Evolutionary conservation across 30 jellyfish, hydroid and myxozoan species (phyloP).

Genomic region (Haliclystus octoradiatus): DNA sequence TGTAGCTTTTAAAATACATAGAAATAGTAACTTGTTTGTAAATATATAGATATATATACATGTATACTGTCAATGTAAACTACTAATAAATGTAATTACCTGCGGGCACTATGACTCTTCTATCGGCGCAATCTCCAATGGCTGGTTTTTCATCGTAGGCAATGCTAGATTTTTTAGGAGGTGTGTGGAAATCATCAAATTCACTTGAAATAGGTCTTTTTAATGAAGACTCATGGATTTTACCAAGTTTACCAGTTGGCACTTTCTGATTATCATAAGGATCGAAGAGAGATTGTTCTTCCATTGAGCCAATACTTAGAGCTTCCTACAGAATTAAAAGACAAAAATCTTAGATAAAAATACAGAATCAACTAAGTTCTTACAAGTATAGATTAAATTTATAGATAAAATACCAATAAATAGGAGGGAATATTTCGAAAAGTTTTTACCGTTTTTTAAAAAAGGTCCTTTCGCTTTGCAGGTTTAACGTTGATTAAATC

Average conservation of each 20-base stretch:
- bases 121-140: conserved; percentile 47
- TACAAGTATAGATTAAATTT: too few species aligned
- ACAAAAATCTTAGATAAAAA: not conserved
- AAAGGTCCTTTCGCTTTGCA: too few species aligned
- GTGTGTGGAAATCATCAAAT: conserved; percentile 93
- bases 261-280: conserved; percentile 96
- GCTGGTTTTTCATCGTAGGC: conserved; percentile 22
- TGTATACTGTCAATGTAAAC: too few species aligned
- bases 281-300: conserved; percentile 86
- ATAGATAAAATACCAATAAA: too few species aligned
- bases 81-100: too few species aligned
- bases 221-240: conserved; percentile 15
- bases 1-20: too few species aligned
- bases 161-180: conserved; percentile 55
- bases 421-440: too few species aligned
- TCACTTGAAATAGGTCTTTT: conserved; percentile 77
- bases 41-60: too few species aligned
- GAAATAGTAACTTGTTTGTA: too few species aligned
- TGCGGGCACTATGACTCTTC: conserved; percentile 97
- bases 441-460: too few species aligned
- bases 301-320: conserved; percentile 78
- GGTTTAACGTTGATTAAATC: too few species aligned
- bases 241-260: conserved; percentile 77
- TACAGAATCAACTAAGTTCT: too few species aligned
- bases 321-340: conserved; percentile 58